These are phyloP conservation scores for Pseudomugil tenellus DNA, from an alignment of 2,797 vertebrate species.

Conservation along the genomic window DNA sequence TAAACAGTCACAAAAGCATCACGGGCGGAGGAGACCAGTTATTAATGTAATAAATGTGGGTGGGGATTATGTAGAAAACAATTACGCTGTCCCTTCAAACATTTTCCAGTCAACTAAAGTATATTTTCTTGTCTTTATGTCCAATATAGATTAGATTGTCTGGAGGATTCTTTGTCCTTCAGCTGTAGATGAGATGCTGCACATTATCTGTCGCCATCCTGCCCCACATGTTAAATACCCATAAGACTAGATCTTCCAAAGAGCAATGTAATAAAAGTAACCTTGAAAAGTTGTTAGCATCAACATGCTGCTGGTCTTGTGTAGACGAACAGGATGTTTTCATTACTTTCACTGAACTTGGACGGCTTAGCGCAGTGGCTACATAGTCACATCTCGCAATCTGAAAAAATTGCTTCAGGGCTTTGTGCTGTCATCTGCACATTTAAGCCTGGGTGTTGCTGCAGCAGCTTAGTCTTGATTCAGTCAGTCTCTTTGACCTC, in stretches of 20 bases:
- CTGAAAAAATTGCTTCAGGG: constrained; percentile 69
- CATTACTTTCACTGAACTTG: constrained; percentile 35
- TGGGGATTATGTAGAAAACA: not conserved
- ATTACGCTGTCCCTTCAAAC: not conserved
- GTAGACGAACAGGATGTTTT: constrained; percentile 11
- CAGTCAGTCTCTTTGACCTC: constrained; percentile 71
- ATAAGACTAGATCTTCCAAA: constrained; percentile 4
- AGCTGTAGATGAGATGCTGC: not conserved
- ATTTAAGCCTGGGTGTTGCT: constrained; percentile 55
- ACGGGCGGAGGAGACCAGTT: no score
- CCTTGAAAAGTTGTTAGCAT: constrained; percentile 45
- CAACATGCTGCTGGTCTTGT: constrained; percentile 32
- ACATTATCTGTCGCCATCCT: constrained; percentile 6
- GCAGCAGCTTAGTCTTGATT: constrained; percentile 66
- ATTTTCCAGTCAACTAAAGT: not conserved
- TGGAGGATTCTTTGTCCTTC: not conserved
- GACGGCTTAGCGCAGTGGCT: constrained; percentile 9
- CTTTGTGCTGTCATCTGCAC: constrained; percentile 69
- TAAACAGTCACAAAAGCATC: no score
- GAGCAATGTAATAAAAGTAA: constrained; percentile 33
- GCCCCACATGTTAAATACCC: constrained; percentile 10
- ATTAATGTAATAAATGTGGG: no score
- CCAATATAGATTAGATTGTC: constrained; percentile 3
- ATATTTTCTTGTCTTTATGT: not conserved
- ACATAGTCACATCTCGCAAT: constrained; percentile 54